These are phyloP conservation scores for Saccostrea echinata DNA, from an alignment of 1,140 invertebrate genomes.

Conservation along the genomic window DNA sequence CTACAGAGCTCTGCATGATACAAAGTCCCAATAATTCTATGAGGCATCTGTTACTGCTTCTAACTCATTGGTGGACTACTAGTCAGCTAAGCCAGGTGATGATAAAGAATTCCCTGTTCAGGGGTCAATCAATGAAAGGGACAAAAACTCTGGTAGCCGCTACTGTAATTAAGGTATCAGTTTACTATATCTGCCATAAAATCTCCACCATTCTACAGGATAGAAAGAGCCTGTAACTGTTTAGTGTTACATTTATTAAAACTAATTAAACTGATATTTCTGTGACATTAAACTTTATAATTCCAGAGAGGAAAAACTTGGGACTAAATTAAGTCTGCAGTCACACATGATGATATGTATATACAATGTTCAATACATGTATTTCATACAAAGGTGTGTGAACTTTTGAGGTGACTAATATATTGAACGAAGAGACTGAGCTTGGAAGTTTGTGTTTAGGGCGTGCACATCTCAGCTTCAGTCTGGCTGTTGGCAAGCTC, in stretches of 20 bases:
- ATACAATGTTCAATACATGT: slow-evolving; percentile 5
- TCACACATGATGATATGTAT: not conserved
- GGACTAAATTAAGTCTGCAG: not conserved
- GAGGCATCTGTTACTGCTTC: not conserved
- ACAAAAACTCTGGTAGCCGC: slow-evolving; percentile 16
- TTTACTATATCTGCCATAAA: not conserved
- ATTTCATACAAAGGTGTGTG: slow-evolving; percentile 18
- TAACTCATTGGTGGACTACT: not conserved
- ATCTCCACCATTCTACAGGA: not conserved
- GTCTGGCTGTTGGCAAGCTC: not conserved
- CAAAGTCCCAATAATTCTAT: not conserved
- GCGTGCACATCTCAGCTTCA: not conserved
- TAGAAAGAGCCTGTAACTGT: not conserved
- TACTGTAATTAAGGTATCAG: slow-evolving; percentile 23
- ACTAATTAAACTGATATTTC: not conserved
- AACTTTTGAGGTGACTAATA: slow-evolving; percentile 27
- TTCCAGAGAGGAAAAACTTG: not conserved
- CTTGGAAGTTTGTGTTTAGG: not conserved
- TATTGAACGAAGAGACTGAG: slow-evolving; percentile 17
- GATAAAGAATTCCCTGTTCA: not conserved
- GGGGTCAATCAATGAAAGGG: slow-evolving; percentile 23
- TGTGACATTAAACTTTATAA: no score
- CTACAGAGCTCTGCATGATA: no score
- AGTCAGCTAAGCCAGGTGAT: not conserved
- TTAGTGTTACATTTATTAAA: not conserved